Evolutionary conservation across 1,140 invertebrate genomes (phyloP), one percentile per base, ranked within the genome.

Genomic region (Psix sp.): DNA sequence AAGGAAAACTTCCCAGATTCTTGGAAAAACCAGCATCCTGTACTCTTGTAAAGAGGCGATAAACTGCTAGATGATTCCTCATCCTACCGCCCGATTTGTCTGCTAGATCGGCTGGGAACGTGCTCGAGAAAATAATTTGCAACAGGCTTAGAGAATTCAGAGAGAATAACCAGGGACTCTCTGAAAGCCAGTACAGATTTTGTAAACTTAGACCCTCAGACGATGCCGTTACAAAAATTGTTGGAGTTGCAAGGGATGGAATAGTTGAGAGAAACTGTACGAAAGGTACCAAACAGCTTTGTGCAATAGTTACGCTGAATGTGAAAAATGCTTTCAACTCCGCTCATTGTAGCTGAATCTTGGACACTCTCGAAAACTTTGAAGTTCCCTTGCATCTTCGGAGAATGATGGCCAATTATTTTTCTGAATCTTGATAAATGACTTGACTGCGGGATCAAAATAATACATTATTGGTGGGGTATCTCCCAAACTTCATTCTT

Each of bases 321-420:
- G 49, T 52, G 7, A 29, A 17, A 15, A 52, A 52, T 14, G 24
- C 36, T 3, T 52, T 40, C 21, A 52, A 52, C 49, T 52, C 49
- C 1, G 35, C 49, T 0, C 39, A 18, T 5, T 52, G 49, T 35
- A 24, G 17, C 26, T 13, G 9, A 9, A 52, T 40, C 21, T 9
- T 52, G 14, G 6, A 16, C 1, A 20, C 49, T 2, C 9, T 52
- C 14, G n/a, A 24, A 11, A 6, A 1, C 3, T 5, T n/a, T 52
- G 20, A 21, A 3, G n/a, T 40, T 35, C 49, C 35, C 0, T 17
- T 4, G 17, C 40, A 52, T 11, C 35, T 52, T 14, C 16, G 20
- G 21, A 13, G 48, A 20, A 38, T 24, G 18, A 51, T 51, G 9
- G 20, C 7, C 5, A 51, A 33, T 20, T 45, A 45, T 24, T 45